Base-by-base conservation (phyloP, 2,888 invertebrate genomes). In the Synergus laeviventris region DNA sequence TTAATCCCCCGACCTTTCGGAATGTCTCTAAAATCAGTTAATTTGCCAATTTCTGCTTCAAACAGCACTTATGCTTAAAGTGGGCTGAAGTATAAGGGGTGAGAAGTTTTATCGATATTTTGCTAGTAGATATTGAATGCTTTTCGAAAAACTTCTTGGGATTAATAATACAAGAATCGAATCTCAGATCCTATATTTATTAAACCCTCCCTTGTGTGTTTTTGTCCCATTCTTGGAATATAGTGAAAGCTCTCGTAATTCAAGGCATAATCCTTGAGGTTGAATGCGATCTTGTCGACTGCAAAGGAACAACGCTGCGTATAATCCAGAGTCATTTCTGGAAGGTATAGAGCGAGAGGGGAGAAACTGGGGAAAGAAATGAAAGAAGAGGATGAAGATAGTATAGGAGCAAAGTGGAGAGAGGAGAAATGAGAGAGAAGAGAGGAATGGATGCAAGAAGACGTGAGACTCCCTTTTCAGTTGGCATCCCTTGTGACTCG, bases 391-490 rank as follows among this genome's bases (percentile, higher is more conserved):
- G 39, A 24, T 45, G 14, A 18, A n/a, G 39, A 42, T 36, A 62
- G 61, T n/a, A n/a, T n/a, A 16, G 16, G 31, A 61, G 54, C 8
- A 14, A 31, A 42, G 38, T 38, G n/a, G 11, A 14, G 24, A 11
- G 21, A 36, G 45, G 31, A 21, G 8, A 14, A 36, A 14, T 4
- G 54, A 24, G 16, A 31, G 79, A 81, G 76, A 59, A 81, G 76
- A 59, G 74, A 54, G 60, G 78, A 62, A 76, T 45, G 75, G 74
- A 74, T 56, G 45, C 78, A 79, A 81, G 81, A 81, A 82, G 83
- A 83, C 77, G 82, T 81, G 78, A 75, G 80, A 77, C 83, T 78
- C 83, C 83, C 83, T 83, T 83, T 83, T 81, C 75, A 76, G 78
- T 79, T 75, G 54, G 64, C 73, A 73, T 76, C 39, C 75, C 54